Conservation (phyloP, 2,113 vertebrate species). For the Petrocephalus zakoni region DNA sequence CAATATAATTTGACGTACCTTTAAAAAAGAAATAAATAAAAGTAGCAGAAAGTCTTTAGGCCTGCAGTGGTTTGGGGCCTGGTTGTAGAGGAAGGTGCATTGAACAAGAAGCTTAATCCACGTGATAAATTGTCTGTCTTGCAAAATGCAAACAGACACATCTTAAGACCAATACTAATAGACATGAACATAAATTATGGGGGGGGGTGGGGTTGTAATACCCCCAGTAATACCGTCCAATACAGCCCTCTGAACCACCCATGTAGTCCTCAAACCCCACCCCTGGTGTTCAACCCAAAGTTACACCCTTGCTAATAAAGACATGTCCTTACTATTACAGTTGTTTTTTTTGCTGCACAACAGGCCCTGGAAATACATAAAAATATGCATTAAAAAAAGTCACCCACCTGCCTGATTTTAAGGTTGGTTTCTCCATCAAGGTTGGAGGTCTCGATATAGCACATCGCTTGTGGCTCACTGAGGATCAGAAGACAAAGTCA, state of each 20-base stretch:
- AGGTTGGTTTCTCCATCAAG: constrained; percentile 77
- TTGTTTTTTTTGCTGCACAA: neutral
- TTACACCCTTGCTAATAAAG: neutral
- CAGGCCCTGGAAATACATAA: neutral
- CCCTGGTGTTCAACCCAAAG: neutral
- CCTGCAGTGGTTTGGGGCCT: neutral
- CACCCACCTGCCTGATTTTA: constrained; percentile 73
- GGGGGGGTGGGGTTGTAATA: neutral
- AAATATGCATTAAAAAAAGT: neutral
- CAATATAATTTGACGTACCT: neutral
- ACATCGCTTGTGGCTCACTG: constrained; percentile 78
- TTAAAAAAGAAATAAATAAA: neutral
- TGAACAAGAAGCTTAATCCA: neutral
- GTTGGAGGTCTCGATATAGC: constrained; percentile 45
- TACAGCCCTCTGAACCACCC: neutral
- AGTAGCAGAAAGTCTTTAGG: neutral
- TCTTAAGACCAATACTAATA: neutral
- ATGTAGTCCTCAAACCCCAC: neutral
- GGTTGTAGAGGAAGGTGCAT: neutral
- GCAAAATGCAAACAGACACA: neutral
- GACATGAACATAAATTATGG: neutral
- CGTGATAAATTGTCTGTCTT: neutral
- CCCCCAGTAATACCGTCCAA: neutral
- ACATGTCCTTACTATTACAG: neutral
- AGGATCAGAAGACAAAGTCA: neutral